Conservation (phyloP, 2,797 vertebrate species). For the Pogoniulus pusillus region DNA sequence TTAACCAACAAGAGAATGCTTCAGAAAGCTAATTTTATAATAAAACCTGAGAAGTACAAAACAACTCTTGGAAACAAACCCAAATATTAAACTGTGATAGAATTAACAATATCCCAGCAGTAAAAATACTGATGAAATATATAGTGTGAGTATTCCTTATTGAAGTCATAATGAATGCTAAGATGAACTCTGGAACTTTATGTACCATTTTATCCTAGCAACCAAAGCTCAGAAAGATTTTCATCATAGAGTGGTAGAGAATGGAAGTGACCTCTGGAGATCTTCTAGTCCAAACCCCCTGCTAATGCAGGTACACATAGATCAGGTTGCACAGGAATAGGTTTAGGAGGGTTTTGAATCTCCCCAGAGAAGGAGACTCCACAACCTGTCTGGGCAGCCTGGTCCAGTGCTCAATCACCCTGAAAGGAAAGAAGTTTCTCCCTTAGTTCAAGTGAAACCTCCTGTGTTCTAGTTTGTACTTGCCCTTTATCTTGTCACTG, state of each 20-base stretch:
- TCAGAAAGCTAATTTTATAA: not conserved
- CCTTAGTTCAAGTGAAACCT: no score
- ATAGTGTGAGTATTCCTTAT: not conserved
- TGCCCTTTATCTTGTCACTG: no score
- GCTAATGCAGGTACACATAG: no score
- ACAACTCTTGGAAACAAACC: not conserved
- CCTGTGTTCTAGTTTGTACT: no score
- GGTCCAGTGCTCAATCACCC: no score
- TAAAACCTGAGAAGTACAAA: not conserved
- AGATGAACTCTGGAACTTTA: not conserved
- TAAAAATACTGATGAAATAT: not conserved
- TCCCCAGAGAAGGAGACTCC: no score
- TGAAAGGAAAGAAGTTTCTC: no score
- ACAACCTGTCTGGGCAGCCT: no score
- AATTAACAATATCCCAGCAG: not conserved
- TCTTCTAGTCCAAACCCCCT: no score
- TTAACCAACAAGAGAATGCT: not conserved
- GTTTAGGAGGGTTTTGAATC: no score
- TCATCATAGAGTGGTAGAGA: not conserved
- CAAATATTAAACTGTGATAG: not conserved
- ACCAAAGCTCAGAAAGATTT: not conserved
- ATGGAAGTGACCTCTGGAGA: no score
- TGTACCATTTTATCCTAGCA: not conserved
- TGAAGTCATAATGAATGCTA: not conserved
- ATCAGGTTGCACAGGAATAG: no score